Percentiles rank a stretch among this genome's conserved stretches.
phyloP scores from a whole-genome alignment of 1,140 invertebrate species.

The Zaprionus camerounensis region DNA sequence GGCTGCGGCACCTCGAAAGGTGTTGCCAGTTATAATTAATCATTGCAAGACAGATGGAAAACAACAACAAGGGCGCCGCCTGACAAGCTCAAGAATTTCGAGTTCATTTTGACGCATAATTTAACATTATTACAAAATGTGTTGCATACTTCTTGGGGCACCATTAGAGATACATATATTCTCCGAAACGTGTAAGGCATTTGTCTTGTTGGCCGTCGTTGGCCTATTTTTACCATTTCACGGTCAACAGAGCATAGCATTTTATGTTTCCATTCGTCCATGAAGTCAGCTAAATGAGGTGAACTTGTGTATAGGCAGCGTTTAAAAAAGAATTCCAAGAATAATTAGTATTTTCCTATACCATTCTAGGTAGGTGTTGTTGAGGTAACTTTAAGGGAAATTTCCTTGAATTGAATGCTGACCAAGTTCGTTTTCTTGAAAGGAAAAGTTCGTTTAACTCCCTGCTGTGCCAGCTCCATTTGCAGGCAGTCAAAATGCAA shows the following conservation, averaged over 20 bases:
- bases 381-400: neutral
- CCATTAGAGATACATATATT: constrained; percentile 22
- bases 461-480: constrained; percentile 26
- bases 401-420: neutral
- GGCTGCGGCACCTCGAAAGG: constrained; percentile 22
- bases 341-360: neutral
- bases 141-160: constrained; percentile 53
- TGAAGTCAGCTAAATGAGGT: neutral
- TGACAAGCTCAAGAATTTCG: constrained; percentile 59
- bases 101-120: constrained; percentile 68
- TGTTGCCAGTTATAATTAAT: constrained; percentile 68
- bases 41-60: constrained; percentile 44
- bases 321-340: no score
- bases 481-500: constrained; percentile 61
- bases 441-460: no score
- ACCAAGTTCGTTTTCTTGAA: neutral
- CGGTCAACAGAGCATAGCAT: constrained; percentile 23
- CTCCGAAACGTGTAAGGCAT: constrained; percentile 17
- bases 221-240: constrained; percentile 7
- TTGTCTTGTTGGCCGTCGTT: constrained; percentile 12
- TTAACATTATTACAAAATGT: constrained; percentile 70
- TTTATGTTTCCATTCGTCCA: neutral
- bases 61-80: constrained; percentile 13
- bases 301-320: no score
- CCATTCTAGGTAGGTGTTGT: neutral